Evolutionary conservation across 2,888 invertebrate species (phyloP), one percentile per base, ranked within the genome.

Genomic region (Spodoptera picta): DNA sequence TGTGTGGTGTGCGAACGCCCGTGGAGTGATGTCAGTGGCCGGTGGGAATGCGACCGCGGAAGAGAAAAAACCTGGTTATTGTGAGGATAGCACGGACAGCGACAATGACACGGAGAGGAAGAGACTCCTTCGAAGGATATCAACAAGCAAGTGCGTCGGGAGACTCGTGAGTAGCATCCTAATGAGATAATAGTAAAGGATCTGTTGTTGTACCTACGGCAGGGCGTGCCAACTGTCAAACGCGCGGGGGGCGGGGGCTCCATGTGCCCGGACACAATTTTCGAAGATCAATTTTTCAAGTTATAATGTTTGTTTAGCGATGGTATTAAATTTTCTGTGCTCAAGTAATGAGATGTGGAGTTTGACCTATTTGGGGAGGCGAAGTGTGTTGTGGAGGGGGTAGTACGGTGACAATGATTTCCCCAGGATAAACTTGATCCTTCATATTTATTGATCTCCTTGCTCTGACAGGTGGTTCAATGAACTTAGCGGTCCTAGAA

Each of bases 41-140:
- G 89, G 83, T 69, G 85, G 82, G 52, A 87, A 88, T 80, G 89
- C 82, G 80, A 69, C 83, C 80, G 78, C 73, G 49, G 83, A 89
- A 75, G 88, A 87, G 67, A 91, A 86, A 81, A 92, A 90, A 88
- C 58, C 85, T 59, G 84, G 86, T 60, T 90, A 84, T 79, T 87
- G 86, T 72, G 94, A 93, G 80, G 95, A 95, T 83, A 95, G 94
- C 86, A 94, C 97, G 42, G 98, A 97, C 87, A 98, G 98, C 92
- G 98, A 98, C 89, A 97, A 96, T 90, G 98, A 98, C 89, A 96
- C 96, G 63, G 97, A 97, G 88, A 97, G 97, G 83, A 97, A 96
- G 76, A 96, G 96, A 79, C 96, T 97, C 89, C 96, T 97, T 85
- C 95, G 97, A 85, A 96, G 97, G 84, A 96, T 98, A 88, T 98